Evolutionary conservation across 2,113 vertebrate species (phyloP).

Genomic region (Paedocypris sp.): DNA sequence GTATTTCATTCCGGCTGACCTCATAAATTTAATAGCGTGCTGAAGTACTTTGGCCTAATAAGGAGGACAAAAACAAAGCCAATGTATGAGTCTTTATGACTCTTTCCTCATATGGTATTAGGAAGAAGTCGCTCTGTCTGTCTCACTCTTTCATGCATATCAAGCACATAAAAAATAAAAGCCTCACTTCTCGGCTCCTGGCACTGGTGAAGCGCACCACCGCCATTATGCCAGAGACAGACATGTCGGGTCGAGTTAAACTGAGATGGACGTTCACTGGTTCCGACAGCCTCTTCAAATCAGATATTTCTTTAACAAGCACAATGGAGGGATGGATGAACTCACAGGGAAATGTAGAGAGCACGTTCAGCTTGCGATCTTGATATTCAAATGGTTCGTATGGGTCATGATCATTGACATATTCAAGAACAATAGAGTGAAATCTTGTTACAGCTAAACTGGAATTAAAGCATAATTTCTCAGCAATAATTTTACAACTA

Average conservation of each 20-base stretch:
- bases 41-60: slow-evolving; percentile 10
- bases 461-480: too few species aligned
- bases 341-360: too few species aligned
- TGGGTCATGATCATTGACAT: too few species aligned
- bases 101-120: slow-evolving; percentile 24
- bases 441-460: too few species aligned
- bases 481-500: too few species aligned
- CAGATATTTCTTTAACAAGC: slow-evolving; percentile 11
- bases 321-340: not conserved
- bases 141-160: slow-evolving; percentile 9
- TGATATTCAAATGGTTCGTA: too few species aligned
- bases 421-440: too few species aligned
- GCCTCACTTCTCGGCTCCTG: not conserved
- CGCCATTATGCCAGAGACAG: slow-evolving; percentile 37
- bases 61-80: not conserved
- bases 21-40: slow-evolving; percentile 11
- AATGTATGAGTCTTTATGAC: not conserved
- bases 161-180: slow-evolving; percentile 8
- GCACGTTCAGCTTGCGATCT: too few species aligned
- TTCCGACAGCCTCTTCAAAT: slow-evolving; percentile 23
- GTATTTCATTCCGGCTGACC: not conserved
- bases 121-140: slow-evolving; percentile 6
- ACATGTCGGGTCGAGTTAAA: slow-evolving; percentile 31
- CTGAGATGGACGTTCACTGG: slow-evolving; percentile 17
- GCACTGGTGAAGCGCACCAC: slow-evolving; percentile 7